Evolutionary conservation across 2,113 vertebrate species (phyloP).

Genomic region (Rhinopomastus cyanomelas): DNA sequence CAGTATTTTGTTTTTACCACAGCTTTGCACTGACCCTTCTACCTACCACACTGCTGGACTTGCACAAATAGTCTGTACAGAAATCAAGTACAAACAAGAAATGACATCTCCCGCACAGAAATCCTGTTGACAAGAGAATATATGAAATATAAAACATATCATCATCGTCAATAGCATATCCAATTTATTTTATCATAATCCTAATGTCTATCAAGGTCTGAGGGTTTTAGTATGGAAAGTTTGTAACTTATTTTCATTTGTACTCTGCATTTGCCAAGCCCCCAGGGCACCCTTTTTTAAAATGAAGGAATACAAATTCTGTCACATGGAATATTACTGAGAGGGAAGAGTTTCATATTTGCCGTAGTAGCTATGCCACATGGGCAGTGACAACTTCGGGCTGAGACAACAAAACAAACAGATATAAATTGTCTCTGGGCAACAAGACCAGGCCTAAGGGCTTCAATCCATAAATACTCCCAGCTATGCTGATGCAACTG

Average conservation of each 20-base stretch:
- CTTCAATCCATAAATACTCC: conserved; percentile 27
- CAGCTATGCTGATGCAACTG: conserved; percentile 32
- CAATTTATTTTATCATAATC: not conserved
- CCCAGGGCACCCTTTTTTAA: not conserved
- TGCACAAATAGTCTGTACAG: not conserved
- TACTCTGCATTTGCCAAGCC: accelerated
- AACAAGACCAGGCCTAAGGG: conserved; percentile 26
- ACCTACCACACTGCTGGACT: not conserved
- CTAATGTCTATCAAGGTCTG: not conserved
- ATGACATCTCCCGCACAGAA: not conserved
- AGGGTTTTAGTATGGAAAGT: not conserved
- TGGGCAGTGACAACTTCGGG: not conserved
- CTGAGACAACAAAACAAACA: conserved; percentile 10
- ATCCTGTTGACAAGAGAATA: not conserved
- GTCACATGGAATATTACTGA: not conserved
- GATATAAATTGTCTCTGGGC: conserved; percentile 44
- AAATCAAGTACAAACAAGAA: not conserved
- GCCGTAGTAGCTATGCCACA: not conserved
- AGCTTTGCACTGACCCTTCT: not conserved
- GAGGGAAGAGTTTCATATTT: not conserved
- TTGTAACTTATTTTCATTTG: not conserved
- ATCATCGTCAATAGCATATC: not conserved
- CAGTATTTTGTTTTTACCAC: not conserved
- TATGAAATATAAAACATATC: not conserved
- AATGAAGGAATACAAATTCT: not conserved